These are phyloP conservation scores for Xestia rhomboidea DNA, from an alignment of 2,888 invertebrate genomes.

Conservation along the genomic window DNA sequence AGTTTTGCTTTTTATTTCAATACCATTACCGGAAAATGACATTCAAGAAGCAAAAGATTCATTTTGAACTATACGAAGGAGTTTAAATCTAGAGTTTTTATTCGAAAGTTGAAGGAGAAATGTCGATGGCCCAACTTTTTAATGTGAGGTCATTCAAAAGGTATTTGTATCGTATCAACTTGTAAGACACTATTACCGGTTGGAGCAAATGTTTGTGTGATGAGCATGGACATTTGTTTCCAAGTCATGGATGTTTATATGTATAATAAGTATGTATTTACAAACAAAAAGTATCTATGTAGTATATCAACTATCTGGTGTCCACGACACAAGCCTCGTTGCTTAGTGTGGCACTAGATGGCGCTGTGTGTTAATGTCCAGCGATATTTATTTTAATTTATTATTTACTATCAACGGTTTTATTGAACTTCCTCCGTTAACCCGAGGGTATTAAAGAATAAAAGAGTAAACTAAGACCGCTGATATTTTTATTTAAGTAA, in stretches of 20 bases:
- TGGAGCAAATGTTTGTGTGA: no score
- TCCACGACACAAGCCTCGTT: no score
- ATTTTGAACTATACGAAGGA: background rate
- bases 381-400: no score
- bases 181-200: conserved; percentile 19
- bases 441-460: conserved; percentile 19
- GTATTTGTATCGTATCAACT: conserved; percentile 15
- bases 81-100: background rate
- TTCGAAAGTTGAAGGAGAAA: conserved; percentile 42
- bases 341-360: no score
- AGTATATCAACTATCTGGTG: no score
- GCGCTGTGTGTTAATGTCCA: no score
- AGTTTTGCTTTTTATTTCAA: background rate
- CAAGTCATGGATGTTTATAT: no score
- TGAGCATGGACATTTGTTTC: no score
- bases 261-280: no score
- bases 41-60: background rate
- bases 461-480: conserved; percentile 33
- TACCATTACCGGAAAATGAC: background rate
- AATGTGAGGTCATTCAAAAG: conserved; percentile 5
- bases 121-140: conserved; percentile 34
- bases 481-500: conserved; percentile 23
- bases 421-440: conserved; percentile 43
- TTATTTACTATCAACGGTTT: conserved; percentile 28
- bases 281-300: no score